Conservation (phyloP, 2,113 vertebrate species). For the Ranitomeya imitator region DNA sequence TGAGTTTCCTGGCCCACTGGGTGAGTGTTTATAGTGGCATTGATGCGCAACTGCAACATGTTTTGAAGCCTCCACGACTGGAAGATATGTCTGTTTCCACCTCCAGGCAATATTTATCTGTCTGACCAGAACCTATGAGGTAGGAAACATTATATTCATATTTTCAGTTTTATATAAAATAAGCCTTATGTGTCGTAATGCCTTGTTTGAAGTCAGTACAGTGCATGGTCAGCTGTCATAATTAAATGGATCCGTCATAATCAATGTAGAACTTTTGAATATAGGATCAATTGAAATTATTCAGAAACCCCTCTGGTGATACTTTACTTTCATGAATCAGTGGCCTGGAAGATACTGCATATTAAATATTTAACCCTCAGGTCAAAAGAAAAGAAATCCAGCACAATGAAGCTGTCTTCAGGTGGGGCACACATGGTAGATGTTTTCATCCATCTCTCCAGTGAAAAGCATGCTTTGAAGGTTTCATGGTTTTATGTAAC, state of each 20-base stretch:
- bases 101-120: no score
- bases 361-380: constrained; percentile 22
- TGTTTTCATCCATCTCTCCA: constrained; percentile 7
- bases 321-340: constrained; percentile 16
- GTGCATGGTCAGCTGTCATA: background rate
- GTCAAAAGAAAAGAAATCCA: background rate
- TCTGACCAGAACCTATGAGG: no score
- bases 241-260: background rate
- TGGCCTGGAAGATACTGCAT: background rate
- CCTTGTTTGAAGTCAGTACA: background rate
- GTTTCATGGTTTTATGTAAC: constrained; percentile 34
- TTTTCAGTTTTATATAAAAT: no score
- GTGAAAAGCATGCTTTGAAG: constrained; percentile 27
- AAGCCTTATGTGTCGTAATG: no score
- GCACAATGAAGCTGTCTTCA: constrained; percentile 22
- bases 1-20: no score
- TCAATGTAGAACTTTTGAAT: background rate
- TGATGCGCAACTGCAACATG: no score
- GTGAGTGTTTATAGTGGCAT: no score
- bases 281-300: constrained; percentile 14
- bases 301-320: constrained; percentile 1
- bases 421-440: constrained; percentile 28
- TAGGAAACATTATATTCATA: no score
- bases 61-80: no score
- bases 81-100: no score